Percentiles rank a stretch among this genome's conserved stretches.
phyloP scores from a whole-genome alignment of 2,888 invertebrate genomes.

The Brachycybe producta region DNA sequence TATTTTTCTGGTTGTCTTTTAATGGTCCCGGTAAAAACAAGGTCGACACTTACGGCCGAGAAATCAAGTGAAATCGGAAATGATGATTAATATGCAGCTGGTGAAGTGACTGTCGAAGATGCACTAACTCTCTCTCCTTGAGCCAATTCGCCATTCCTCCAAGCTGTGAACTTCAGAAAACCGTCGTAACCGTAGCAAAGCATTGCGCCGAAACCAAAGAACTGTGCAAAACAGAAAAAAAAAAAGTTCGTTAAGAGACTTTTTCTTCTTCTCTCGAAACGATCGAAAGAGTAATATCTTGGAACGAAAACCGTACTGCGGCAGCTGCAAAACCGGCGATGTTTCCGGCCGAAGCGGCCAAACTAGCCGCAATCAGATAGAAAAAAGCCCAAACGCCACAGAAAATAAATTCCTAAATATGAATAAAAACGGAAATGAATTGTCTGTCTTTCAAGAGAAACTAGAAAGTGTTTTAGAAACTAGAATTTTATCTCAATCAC shows the following conservation, averaged over 20 bases:
- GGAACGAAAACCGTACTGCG: slow-evolving; percentile 46
- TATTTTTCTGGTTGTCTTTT: too few species aligned
- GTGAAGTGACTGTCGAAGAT: slow-evolving; percentile 12
- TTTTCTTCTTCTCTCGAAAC: neutral
- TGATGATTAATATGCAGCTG: slow-evolving; percentile 18
- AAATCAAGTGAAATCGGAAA: neutral
- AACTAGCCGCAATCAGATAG: slow-evolving; percentile 58
- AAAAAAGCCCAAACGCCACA: slow-evolving; percentile 58
- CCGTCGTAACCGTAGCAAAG: slow-evolving; percentile 63
- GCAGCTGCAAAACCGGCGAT: slow-evolving; percentile 46
- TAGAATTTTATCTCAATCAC: too few species aligned
- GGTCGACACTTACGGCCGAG: too few species aligned
- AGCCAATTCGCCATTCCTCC: slow-evolving; percentile 42
- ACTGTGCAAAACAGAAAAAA: slow-evolving; percentile 44
- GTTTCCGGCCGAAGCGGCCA: slow-evolving; percentile 43
- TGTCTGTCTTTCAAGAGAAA: too few species aligned
- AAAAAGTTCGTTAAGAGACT: slow-evolving; percentile 5
- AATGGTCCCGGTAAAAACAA: too few species aligned
- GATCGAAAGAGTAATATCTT: neutral
- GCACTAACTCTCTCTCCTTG: slow-evolving; percentile 20
- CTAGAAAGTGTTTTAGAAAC: too few species aligned
- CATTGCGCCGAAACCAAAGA: slow-evolving; percentile 75
- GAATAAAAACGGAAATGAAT: neutral
- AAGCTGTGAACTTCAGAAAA: slow-evolving; percentile 58
- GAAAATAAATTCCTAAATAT: slow-evolving; percentile 52